Evolutionary conservation across 2,113 vertebrate species (phyloP).

Genomic region (Emydocephalus ijimae): DNA sequence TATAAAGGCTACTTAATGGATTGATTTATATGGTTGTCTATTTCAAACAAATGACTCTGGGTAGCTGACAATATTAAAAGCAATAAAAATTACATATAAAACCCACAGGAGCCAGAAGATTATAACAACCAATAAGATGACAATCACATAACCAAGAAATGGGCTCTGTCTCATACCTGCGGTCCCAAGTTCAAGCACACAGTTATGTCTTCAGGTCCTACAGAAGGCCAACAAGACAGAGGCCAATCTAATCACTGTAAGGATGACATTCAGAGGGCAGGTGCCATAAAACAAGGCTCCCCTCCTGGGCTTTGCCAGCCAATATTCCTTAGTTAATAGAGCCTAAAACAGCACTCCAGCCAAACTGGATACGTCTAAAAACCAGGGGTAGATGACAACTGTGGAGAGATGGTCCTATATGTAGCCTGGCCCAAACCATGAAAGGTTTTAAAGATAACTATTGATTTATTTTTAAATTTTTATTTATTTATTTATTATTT

Average conservation of each 20-base stretch:
- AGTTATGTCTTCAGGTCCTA: background rate
- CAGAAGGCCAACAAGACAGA: background rate
- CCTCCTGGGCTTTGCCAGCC: rapidly evolving
- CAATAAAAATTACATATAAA: background rate
- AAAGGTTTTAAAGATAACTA: background rate
- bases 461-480: too few relatives aligned
- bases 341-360: background rate
- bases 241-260: background rate
- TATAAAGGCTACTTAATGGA: background rate
- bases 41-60: background rate
- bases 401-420: background rate
- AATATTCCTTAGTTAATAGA: background rate
- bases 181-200: background rate
- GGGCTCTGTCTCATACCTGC: background rate
- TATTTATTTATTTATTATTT: too few relatives aligned
- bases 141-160: background rate
- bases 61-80: background rate
- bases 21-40: background rate
- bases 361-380: background rate
- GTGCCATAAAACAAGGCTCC: background rate
- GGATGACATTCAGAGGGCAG: background rate
- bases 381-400: background rate
- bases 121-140: background rate
- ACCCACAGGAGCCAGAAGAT: background rate
- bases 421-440: background rate